Percentiles rank a stretch among this genome's conserved stretches.
Evolutionary conservation across 2,888 invertebrate species (phyloP).

Genomic region (Acanthoscelides obtectus): DNA sequence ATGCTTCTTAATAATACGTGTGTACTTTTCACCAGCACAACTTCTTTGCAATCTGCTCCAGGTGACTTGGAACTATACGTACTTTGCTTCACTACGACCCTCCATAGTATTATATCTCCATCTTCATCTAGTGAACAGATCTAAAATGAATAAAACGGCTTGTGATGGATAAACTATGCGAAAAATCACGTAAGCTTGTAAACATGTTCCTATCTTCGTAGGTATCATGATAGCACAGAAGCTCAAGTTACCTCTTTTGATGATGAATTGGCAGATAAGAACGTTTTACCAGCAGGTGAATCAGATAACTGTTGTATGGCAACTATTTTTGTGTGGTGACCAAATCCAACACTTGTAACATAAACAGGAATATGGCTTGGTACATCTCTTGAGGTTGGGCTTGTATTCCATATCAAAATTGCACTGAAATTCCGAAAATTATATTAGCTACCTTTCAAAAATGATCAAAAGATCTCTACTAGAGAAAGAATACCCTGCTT

Average conservation of each 20-base stretch:
- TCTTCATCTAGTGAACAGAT: conserved; percentile 51
- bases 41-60: conserved; percentile 35
- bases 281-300: not conserved
- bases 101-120: conserved; percentile 51
- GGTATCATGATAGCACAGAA: too few relatives aligned
- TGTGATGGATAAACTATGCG: too few relatives aligned
- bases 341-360: conserved; percentile 31
- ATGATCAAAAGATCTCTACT: too few relatives aligned
- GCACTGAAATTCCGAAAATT: conserved; percentile 25
- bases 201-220: too few relatives aligned
- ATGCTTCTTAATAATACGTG: conserved; percentile 38
- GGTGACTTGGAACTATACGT: not conserved
- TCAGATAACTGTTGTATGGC: conserved; percentile 17
- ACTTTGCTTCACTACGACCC: conserved; percentile 38
- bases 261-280: not conserved
- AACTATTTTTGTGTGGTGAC: conserved; percentile 33
- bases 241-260: conserved; percentile 21
- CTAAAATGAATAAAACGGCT: too few relatives aligned
- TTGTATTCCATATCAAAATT: conserved; percentile 35
- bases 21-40: conserved; percentile 47
- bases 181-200: too few relatives aligned
- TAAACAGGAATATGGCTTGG: conserved; percentile 22
- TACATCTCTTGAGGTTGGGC: not conserved
- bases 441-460: too few relatives aligned
- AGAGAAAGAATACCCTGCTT: too few relatives aligned